Evolutionary conservation across 2,888 invertebrate species (phyloP).

Genomic region (Elegia similella): DNA sequence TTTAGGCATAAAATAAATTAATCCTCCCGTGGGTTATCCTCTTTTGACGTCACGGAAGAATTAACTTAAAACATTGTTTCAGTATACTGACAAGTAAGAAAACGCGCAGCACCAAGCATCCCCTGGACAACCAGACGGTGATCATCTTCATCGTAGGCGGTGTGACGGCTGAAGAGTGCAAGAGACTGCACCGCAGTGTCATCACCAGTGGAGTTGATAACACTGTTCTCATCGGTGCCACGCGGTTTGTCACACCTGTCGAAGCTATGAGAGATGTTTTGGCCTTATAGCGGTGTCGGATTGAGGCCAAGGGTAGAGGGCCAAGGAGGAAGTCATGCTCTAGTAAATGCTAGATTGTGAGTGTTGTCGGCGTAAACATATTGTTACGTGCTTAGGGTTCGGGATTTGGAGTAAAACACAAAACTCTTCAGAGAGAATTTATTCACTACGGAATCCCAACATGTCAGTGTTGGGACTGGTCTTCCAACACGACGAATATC

Average conservation of each 20-base stretch:
- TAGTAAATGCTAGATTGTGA: not conserved
- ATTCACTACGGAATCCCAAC: no score
- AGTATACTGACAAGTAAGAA: constrained; percentile 83
- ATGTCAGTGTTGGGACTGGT: no score
- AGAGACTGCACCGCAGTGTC: constrained; percentile 68
- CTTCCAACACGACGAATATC: no score
- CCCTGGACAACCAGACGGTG: constrained; percentile 83
- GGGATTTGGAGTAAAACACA: no score
- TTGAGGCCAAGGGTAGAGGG: not conserved
- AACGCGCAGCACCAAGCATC: constrained; percentile 66
- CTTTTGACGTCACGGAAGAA: no score
- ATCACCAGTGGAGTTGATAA: constrained; percentile 74
- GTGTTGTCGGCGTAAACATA: no score
- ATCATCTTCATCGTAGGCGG: constrained; percentile 86
- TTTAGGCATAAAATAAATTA: no score
- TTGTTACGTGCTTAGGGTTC: no score
- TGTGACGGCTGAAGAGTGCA: constrained; percentile 84
- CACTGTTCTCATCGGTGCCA: constrained; percentile 62
- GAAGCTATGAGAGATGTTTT: constrained; percentile 64
- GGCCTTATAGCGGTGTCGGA: constrained; percentile 32
- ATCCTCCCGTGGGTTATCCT: no score
- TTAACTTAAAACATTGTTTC: constrained; percentile 29
- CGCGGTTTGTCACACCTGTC: constrained; percentile 59
- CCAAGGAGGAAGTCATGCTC: not conserved
- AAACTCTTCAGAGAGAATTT: no score